A percentile compares a stretch with the other conserved stretches of the same genome.
phyloP scores from a whole-genome alignment of 2,797 vertebrate species.

The Sciurus carolinensis region DNA sequence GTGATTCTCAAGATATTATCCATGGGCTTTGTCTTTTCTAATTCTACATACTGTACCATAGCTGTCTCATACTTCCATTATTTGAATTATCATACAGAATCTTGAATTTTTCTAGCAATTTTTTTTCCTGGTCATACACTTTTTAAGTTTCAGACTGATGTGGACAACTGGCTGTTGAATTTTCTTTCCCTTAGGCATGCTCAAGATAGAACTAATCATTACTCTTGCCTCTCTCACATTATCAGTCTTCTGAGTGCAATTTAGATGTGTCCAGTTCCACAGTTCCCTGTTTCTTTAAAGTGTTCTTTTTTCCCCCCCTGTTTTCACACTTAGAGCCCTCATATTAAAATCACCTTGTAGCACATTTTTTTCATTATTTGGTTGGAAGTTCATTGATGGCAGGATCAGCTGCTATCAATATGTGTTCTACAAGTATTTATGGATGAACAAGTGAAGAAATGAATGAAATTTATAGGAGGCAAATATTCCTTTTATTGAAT shows the following conservation, averaged over 20 bases:
- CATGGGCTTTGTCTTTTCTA: neutral
- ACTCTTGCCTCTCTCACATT: neutral
- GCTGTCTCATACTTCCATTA: neutral
- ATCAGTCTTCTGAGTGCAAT: neutral
- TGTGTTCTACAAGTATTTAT: neutral
- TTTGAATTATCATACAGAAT: neutral
- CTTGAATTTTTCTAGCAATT: neutral
- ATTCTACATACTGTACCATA: neutral
- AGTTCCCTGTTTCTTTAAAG: neutral
- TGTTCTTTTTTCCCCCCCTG: neutral
- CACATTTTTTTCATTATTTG: neutral
- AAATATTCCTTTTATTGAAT: conserved; percentile 31
- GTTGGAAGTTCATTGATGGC: neutral
- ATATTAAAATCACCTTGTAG: neutral
- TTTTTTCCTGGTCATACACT: neutral
- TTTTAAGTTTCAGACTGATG: neutral
- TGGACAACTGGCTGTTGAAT: neutral
- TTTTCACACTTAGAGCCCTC: neutral
- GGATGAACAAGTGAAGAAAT: neutral
- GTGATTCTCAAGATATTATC: neutral
- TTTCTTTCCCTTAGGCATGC: neutral
- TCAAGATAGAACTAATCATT: neutral
- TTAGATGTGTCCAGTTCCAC: neutral
- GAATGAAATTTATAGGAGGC: neutral
- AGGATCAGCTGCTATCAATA: neutral